These are phyloP conservation scores for Dermatemys mawii DNA, from an alignment of 2,113 vertebrate genomes.

Conservation along the genomic window DNA sequence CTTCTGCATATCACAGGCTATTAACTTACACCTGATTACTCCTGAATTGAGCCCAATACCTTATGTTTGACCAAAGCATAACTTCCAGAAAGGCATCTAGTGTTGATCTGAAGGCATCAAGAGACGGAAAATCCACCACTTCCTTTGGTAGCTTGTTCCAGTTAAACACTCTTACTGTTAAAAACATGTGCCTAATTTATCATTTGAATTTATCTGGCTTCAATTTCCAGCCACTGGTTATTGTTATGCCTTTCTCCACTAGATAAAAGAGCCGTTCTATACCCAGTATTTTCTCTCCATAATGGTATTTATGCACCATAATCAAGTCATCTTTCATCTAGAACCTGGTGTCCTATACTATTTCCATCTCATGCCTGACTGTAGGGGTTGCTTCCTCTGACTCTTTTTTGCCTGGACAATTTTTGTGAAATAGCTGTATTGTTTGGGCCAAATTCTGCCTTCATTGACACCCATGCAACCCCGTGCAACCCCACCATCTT, in stretches of 20 bases:
- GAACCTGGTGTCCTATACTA: background rate
- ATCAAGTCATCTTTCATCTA: background rate
- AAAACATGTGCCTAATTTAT: background rate
- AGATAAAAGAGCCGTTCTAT: background rate
- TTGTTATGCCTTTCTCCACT: background rate
- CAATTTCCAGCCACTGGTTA: background rate
- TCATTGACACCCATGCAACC: background rate
- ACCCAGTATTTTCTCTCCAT: background rate
- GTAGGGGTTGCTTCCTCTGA: too few relatives aligned
- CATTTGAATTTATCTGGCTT: background rate
- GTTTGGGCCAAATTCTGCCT: background rate
- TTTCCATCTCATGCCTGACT: too few relatives aligned
- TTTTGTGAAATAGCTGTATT: background rate
- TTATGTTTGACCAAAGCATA: background rate
- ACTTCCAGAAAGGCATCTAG: background rate
- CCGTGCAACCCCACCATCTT: background rate
- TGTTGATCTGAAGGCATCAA: background rate
- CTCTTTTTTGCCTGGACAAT: background rate
- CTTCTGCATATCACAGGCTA: background rate
- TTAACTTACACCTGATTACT: background rate
- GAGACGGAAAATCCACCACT: background rate
- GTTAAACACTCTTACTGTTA: background rate
- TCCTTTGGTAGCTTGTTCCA: background rate
- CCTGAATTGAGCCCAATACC: background rate
- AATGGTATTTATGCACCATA: background rate